phyloP scores from a whole-genome alignment of 92 coral and sea anemone genomes.

The Parazoanthus atlanticus region DNA sequence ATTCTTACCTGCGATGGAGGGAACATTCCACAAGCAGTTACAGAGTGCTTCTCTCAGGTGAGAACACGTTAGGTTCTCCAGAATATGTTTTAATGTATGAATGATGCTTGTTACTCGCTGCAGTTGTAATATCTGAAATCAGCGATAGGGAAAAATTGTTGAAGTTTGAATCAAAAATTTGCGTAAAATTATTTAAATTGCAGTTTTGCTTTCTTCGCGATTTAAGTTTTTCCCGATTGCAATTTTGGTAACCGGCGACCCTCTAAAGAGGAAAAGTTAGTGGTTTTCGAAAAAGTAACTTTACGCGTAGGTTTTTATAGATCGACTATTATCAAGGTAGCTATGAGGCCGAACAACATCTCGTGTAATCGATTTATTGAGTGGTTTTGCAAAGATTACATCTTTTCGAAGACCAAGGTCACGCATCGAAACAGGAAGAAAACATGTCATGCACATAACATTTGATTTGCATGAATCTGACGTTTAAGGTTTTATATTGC shows the following conservation, averaged over 20 bases:
- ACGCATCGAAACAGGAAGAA: neutral
- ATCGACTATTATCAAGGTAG: neutral
- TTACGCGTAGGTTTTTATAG: neutral
- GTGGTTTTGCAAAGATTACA: neutral
- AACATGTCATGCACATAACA: neutral
- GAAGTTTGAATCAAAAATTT: neutral
- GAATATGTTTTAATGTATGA: neutral
- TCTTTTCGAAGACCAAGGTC: neutral
- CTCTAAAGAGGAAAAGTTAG: neutral
- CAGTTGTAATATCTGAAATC: neutral
- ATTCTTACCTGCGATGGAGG: slow-evolving; percentile 93
- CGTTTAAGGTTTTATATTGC: neutral
- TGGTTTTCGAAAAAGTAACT: neutral
- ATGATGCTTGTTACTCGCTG: neutral
- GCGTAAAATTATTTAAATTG: neutral
- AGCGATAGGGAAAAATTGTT: neutral
- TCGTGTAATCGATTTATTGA: neutral
- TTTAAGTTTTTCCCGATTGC: neutral
- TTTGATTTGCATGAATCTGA: neutral
- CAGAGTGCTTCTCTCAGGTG: slow-evolving; percentile 87
- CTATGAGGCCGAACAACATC: neutral
- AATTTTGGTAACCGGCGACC: neutral
- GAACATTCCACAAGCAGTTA: slow-evolving; percentile 77
- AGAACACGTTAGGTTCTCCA: neutral
- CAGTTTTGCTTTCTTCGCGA: neutral